Percentiles rank a stretch among this genome's conserved stretches.
phyloP scores from a whole-genome alignment of 2,113 vertebrate genomes.

The Mastomys natalensis region DNA sequence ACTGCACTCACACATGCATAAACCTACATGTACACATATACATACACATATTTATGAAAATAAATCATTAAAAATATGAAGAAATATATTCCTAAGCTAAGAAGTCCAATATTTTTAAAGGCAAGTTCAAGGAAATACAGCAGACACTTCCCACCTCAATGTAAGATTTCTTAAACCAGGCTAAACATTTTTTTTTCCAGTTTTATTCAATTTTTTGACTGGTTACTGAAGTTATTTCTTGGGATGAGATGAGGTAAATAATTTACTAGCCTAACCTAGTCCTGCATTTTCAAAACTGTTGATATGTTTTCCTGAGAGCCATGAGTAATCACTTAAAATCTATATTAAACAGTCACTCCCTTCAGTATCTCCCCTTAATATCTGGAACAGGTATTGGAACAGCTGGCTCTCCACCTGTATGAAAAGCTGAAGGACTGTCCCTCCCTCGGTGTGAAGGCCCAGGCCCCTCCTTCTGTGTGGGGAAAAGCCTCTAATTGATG shows the following conservation, averaged over 20 bases:
- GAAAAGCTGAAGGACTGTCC: neutral
- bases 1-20: neutral
- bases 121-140: neutral
- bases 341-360: conserved; percentile 46
- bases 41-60: neutral
- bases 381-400: neutral
- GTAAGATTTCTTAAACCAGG: neutral
- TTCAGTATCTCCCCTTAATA: neutral
- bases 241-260: conserved; percentile 32
- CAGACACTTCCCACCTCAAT: neutral
- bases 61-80: neutral
- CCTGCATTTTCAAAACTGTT: conserved; percentile 33
- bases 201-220: neutral
- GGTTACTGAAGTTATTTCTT: neutral
- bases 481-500: neutral
- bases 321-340: neutral
- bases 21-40: neutral
- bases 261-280: neutral
- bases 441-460: neutral
- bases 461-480: neutral
- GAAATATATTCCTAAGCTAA: neutral
- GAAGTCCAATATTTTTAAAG: neutral
- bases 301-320: neutral
- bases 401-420: neutral
- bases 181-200: neutral